These are phyloP conservation scores for Polypterus senegalus DNA, from an alignment of 2,113 vertebrate genomes.

Conservation along the genomic window DNA sequence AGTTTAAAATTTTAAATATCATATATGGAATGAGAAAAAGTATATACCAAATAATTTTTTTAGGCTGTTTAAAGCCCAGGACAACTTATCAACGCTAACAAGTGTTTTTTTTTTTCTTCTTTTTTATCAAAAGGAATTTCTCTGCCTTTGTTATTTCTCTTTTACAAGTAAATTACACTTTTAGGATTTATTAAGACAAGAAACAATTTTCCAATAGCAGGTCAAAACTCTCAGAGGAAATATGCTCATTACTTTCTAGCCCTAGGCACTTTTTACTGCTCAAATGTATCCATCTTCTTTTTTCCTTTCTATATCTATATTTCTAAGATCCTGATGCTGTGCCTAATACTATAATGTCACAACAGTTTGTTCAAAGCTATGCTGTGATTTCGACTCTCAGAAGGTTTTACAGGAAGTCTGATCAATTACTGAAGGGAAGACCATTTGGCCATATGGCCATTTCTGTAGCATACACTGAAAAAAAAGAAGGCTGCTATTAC, in stretches of 20 bases:
- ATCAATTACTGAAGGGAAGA: slow-evolving; percentile 88
- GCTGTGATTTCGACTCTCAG: slow-evolving; percentile 82
- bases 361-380: slow-evolving; percentile 78
- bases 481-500: slow-evolving; percentile 46
- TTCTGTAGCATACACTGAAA: slow-evolving; percentile 66
- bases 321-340: slow-evolving; percentile 60
- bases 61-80: slow-evolving; percentile 48
- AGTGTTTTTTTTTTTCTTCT: slow-evolving; percentile 41
- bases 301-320: slow-evolving; percentile 66
- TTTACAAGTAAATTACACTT: slow-evolving; percentile 92
- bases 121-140: slow-evolving; percentile 62
- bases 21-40: slow-evolving; percentile 28
- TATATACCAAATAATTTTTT: slow-evolving; percentile 7
- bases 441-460: slow-evolving; percentile 70
- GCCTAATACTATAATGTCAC: slow-evolving; percentile 73
- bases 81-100: slow-evolving; percentile 75
- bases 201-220: slow-evolving; percentile 89
- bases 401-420: slow-evolving; percentile 82
- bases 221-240: slow-evolving; percentile 81
- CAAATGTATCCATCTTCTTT: slow-evolving; percentile 68
- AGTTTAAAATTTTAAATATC: too few species aligned
- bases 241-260: slow-evolving; percentile 97
- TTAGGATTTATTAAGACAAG: slow-evolving; percentile 98
- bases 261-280: slow-evolving; percentile 69
- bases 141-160: slow-evolving; percentile 78